phyloP scores from a whole-genome alignment of 2,888 invertebrate genomes.

The Myopa testacea region DNA sequence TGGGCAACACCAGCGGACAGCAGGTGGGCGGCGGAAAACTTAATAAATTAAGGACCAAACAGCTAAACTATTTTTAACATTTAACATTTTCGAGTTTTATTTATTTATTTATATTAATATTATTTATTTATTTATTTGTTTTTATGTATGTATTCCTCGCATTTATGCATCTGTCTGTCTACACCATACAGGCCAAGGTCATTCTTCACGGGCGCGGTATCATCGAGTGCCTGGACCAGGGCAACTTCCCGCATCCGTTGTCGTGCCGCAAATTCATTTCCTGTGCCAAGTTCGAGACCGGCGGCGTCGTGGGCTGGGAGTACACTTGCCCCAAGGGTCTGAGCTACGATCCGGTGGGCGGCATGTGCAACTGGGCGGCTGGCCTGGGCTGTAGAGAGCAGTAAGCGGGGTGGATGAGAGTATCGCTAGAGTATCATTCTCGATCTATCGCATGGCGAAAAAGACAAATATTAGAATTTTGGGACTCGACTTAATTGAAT shows the following conservation, averaged over 20 bases:
- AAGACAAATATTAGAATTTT: no score
- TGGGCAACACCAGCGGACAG: conserved; percentile 67
- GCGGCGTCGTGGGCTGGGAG: conserved; percentile 84
- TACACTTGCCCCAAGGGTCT: conserved; percentile 89
- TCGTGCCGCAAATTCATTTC: conserved; percentile 93
- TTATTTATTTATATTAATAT: background rate
- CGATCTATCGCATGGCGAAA: no score
- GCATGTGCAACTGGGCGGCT: conserved; percentile 91
- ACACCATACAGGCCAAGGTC: conserved; percentile 67
- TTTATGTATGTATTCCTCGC: background rate
- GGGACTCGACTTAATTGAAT: no score
- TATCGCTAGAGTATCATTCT: no score
- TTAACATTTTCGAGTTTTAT: no score
- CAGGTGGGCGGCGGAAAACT: conserved; percentile 64
- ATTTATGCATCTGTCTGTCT: conserved; percentile 2
- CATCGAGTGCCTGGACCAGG: conserved; percentile 88
- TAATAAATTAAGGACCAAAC: no score
- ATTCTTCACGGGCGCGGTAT: conserved; percentile 76
- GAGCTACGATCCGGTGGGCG: conserved; percentile 89
- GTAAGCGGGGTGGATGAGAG: conserved; percentile 17
- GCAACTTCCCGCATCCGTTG: conserved; percentile 90
- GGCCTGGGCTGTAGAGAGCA: conserved; percentile 81
- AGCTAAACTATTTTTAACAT: no score
- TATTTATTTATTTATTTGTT: background rate
- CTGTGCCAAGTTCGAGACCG: conserved; percentile 85